Conservation (phyloP, 64 coral and sea anemone species). For the Anthopleura sola region DNA sequence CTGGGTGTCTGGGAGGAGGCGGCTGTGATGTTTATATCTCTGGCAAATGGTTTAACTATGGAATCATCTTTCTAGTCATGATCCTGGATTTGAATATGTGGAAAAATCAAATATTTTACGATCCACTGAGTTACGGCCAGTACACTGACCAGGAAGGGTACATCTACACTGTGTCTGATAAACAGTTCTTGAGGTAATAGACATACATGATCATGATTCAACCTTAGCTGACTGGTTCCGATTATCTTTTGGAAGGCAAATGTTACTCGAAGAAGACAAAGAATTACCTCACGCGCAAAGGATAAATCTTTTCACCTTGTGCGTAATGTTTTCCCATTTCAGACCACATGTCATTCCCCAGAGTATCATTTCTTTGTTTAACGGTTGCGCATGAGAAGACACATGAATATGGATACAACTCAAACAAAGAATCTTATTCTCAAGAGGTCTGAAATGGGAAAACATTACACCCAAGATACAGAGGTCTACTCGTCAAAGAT, state of each 20-base stretch:
- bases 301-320: neutral
- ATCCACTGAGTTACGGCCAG: conserved; percentile 71
- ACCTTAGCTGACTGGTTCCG: no score
- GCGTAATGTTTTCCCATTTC: no score
- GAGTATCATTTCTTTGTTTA: no score
- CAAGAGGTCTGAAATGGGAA: no score
- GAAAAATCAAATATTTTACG: conserved; percentile 95
- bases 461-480: no score
- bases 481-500: no score
- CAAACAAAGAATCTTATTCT: no score
- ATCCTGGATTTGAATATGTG: conserved; percentile 89
- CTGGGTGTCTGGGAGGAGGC: conserved; percentile 49
- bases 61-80: conserved; percentile 90
- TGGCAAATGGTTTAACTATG: conserved; percentile 93
- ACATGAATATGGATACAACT: no score
- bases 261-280: neutral
- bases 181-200: conserved; percentile 60
- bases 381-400: no score
- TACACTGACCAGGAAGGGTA: conserved; percentile 69
- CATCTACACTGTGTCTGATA: conserved; percentile 76
- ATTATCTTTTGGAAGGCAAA: no score
- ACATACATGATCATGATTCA: no score
- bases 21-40: conserved; percentile 71
- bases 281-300: neutral
- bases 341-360: no score